phyloP scores from a whole-genome alignment of 2,797 vertebrate genomes.

The Gymnodraco acuticeps region DNA sequence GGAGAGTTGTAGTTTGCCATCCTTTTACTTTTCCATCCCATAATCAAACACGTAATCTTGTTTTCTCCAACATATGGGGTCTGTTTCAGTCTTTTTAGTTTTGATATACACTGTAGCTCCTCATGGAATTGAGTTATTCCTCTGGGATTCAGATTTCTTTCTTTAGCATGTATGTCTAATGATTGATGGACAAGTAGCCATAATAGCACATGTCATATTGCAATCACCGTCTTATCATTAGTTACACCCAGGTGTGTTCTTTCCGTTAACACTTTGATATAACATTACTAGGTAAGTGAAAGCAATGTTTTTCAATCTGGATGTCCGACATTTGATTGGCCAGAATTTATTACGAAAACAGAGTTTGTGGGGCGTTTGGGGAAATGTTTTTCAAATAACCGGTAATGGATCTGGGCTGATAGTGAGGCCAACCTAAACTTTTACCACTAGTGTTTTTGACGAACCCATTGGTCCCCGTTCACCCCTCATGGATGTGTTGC shows the following conservation, averaged over 20 bases:
- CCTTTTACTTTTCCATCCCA: conserved; percentile 30
- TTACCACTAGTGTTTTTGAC: conserved; percentile 80
- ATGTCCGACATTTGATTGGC: conserved; percentile 10
- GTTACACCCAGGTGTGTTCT: conserved; percentile 1
- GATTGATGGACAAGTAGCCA: neutral
- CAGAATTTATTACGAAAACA: conserved; percentile 19
- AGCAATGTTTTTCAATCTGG: neutral
- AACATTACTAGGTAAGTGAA: neutral
- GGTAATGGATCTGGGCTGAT: conserved; percentile 78
- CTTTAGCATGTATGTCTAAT: neutral
- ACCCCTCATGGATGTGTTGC: conserved; percentile 41
- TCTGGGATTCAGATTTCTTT: conserved; percentile 11
- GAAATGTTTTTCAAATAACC: conserved; percentile 28
- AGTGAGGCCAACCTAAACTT: conserved; percentile 52
- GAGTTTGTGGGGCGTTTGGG: conserved; percentile 3
- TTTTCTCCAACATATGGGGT: conserved; percentile 52
- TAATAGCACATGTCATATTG: neutral
- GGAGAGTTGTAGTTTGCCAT: conserved; percentile 19
- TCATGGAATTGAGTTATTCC: conserved; percentile 38
- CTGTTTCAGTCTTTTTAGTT: conserved; percentile 16
- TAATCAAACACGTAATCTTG: conserved; percentile 48
- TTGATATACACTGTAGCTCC: conserved; percentile 38
- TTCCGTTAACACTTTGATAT: neutral
- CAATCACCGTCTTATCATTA: neutral
- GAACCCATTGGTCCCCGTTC: conserved; percentile 61